Evolutionary conservation across 2,113 vertebrate species (phyloP), one percentile per base, ranked within the genome.

Genomic region (Motacilla tschutschensis): DNA sequence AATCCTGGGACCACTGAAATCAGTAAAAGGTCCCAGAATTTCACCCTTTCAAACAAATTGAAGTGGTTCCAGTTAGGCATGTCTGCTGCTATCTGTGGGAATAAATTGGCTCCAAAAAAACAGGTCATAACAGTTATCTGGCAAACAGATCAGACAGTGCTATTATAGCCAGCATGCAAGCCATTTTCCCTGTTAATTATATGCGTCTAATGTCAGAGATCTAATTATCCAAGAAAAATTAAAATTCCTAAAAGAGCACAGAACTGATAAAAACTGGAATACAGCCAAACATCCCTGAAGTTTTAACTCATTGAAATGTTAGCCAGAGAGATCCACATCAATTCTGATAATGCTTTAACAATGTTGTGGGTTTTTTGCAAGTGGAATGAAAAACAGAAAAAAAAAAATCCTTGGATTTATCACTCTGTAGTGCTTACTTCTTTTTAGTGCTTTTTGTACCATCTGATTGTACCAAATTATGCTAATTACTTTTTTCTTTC

Each of bases 171-270:
- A 67, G 73, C 73, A 75, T 29, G 65, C 41, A 89, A 90, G 59
- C 46, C 48, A 67, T 74, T 79, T 92, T 83, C 87, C 65, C 41
- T 91, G 63, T 92, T 95, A 94, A 93, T 89, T 92, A 83, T 85
- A 53, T 64, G 44, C 9, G 0, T 67, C 87, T 91, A 85, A 89
- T 94, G 58, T 93, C 87, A 92, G 87, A 91, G 73, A 93, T 66
- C 87, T 93, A 92, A 93, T 94, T 93, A 95, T 36, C 53, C 28
- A 83, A 90, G 67, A 80, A 93, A 93, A 87, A 84, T 64, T 70
- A 83, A 81, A 91, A 78, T 50, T 86, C 44, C 85, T 92, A 78
- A 93, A 94, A 87, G 72, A 89, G 69, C 36, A 87, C 17, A 80
- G 60, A 74, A 85, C 44, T 48, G 33, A 65, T 58, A 69, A 69